Conservation (phyloP, 2,797 vertebrate species). For the Sebastes ruberrimus region DNA sequence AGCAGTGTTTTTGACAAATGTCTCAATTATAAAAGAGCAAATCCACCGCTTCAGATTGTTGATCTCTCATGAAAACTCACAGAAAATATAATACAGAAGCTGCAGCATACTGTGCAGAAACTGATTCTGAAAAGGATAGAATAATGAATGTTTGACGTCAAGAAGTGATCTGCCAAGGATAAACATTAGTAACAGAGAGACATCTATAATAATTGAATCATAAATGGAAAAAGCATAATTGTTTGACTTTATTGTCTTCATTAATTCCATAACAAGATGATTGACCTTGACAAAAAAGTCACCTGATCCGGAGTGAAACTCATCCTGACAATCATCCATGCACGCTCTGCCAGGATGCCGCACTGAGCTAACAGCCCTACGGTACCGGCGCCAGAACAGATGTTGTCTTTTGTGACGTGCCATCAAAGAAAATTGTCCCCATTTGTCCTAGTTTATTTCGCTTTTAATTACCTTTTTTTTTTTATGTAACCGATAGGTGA, state of each 20-base stretch:
- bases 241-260: not conserved
- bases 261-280: not conserved
- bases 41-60: not conserved
- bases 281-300: constrained; percentile 35
- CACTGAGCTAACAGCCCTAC: constrained; percentile 20
- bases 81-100: not conserved
- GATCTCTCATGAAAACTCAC: not conserved
- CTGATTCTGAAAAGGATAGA: not conserved
- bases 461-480: constrained; percentile 35
- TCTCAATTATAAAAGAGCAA: not conserved
- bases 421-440: constrained; percentile 32
- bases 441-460: constrained; percentile 43
- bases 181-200: not conserved
- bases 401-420: constrained; percentile 38
- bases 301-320: constrained; percentile 2
- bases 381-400: constrained; percentile 38
- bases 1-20: constrained; percentile 3
- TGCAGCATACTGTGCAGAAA: not conserved
- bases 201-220: not conserved
- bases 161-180: not conserved
- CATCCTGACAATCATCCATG: constrained; percentile 5
- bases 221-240: not conserved
- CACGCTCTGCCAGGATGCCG: not conserved
- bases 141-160: not conserved
- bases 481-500: not conserved